Evolutionary conservation across 2,888 invertebrate species (phyloP).

Genomic region (Drosophila lacicola): DNA sequence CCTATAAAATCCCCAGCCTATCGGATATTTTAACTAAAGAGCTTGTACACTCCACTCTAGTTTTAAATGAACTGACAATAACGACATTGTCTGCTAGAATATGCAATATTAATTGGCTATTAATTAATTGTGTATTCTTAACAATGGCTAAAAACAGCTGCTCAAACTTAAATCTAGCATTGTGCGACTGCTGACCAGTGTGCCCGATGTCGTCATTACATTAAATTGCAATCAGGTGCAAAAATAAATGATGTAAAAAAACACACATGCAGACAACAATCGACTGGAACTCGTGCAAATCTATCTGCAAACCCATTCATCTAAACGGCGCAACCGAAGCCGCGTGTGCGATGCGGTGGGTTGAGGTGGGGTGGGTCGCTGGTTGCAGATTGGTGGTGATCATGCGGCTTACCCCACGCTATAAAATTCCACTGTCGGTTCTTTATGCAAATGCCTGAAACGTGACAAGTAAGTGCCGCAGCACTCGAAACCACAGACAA

Average conservation of each 20-base stretch:
- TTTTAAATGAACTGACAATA: background rate
- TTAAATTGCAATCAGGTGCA: conserved; percentile 64
- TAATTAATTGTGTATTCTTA: conserved; percentile 1
- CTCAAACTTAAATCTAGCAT: conserved; percentile 14
- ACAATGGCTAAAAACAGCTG: conserved; percentile 36
- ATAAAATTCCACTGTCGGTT: conserved; percentile 60
- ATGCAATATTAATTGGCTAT: conserved; percentile 6
- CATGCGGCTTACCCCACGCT: conserved; percentile 61
- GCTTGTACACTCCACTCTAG: background rate
- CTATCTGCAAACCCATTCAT: conserved; percentile 55
- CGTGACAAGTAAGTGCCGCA: conserved; percentile 68
- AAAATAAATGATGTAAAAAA: conserved; percentile 12
- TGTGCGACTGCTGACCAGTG: conserved; percentile 48
- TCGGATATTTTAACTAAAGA: background rate
- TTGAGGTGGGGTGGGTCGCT: conserved; percentile 11
- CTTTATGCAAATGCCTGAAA: conserved; percentile 71
- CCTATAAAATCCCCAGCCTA: background rate
- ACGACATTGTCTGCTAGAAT: background rate
- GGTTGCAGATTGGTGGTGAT: conserved; percentile 26
- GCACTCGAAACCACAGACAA: conserved; percentile 40
- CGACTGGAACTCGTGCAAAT: conserved; percentile 38
- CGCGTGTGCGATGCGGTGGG: conserved; percentile 1
- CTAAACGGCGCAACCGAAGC: conserved; percentile 23
- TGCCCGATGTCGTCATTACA: conserved; percentile 53
- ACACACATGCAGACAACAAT: conserved; percentile 27